These are phyloP conservation scores for Tricholauxania praeusta DNA, from an alignment of 2,888 invertebrate species.

Conservation along the genomic window DNA sequence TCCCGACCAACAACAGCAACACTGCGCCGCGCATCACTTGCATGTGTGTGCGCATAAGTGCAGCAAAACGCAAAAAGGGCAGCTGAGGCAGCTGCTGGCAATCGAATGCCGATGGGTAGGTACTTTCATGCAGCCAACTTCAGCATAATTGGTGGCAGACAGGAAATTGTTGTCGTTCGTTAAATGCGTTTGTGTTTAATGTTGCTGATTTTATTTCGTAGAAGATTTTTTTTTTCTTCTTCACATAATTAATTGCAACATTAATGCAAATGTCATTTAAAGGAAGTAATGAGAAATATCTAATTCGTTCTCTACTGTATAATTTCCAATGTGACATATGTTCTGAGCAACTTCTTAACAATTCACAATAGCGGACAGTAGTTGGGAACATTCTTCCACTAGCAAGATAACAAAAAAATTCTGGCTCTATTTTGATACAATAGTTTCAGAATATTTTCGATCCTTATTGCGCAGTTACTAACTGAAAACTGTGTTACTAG, in stretches of 20 bases:
- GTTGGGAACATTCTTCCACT: no score
- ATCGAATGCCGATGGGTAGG: slow-evolving; percentile 5
- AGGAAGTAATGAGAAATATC: no score
- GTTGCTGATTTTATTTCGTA: neutral
- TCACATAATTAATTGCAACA: slow-evolving; percentile 7
- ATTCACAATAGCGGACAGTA: no score
- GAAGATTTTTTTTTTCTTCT: neutral
- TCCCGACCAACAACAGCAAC: slow-evolving; percentile 18
- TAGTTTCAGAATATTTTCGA: no score
- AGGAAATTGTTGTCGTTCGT: slow-evolving; percentile 28
- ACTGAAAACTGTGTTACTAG: no score
- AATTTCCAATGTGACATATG: no score
- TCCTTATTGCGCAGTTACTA: no score
- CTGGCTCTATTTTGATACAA: no score
- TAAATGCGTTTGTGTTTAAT: neutral
- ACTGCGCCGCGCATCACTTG: neutral
- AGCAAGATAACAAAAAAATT: no score
- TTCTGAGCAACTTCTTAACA: no score
- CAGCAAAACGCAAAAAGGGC: slow-evolving; percentile 24
- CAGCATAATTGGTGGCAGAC: slow-evolving; percentile 10
- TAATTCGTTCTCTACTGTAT: no score
- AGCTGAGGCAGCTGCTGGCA: slow-evolving; percentile 31
- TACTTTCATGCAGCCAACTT: slow-evolving; percentile 5
- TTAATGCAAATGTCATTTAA: neutral
- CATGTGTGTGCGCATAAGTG: no score